phyloP scores from a whole-genome alignment of 2,797 vertebrate genomes.

The Halcyon leucocephala region DNA sequence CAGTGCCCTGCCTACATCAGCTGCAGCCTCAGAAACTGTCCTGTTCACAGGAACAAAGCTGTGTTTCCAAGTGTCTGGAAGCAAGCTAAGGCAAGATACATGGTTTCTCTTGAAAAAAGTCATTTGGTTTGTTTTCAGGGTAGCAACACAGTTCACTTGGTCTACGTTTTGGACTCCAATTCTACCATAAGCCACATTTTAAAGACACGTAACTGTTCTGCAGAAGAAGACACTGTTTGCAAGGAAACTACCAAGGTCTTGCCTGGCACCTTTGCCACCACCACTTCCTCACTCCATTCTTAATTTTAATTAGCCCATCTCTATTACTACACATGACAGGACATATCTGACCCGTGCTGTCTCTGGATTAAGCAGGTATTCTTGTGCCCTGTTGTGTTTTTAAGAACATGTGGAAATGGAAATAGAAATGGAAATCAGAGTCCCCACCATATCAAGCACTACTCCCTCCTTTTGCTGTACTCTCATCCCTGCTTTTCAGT shows the following conservation, averaged over 20 bases:
- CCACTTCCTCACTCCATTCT: rapidly evolving
- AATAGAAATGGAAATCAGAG: neutral
- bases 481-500: neutral
- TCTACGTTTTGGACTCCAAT: neutral
- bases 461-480: neutral
- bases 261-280: neutral
- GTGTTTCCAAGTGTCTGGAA: neutral
- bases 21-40: neutral
- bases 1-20: neutral
- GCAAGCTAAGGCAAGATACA: neutral
- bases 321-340: neutral
- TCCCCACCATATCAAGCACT: neutral
- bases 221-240: neutral
- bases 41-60: neutral
- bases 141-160: neutral
- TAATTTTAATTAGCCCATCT: neutral
- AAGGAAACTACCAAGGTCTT: neutral
- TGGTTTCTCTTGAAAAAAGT: neutral
- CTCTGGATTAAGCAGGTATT: neutral
- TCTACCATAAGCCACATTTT: neutral
- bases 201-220: neutral
- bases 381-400: neutral
- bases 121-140: neutral
- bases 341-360: neutral
- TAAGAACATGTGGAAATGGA: neutral